Evolutionary conservation across 2,113 vertebrate species (phyloP), one percentile per base, ranked within the genome.

Genomic region (Ictalurus furcatus): DNA sequence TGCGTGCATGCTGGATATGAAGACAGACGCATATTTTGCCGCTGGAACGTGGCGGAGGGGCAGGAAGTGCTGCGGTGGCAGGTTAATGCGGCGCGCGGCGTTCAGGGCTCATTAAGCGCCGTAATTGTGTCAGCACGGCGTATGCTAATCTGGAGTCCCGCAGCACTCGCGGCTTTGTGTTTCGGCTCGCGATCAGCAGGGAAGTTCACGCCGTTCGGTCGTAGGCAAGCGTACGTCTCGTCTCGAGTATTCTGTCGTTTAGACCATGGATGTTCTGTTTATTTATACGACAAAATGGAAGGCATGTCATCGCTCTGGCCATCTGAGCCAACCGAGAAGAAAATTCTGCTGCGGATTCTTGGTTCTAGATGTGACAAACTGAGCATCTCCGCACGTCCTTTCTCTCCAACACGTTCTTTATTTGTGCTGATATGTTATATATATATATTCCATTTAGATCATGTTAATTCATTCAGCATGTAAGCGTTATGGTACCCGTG

Each of bases 31-130:
- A 69, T 88, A 88, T 90, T 80, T 80, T 58, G 91, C 82, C 54
- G 59, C 56, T 74, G 90, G 76, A 59, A 88, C 48, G 67, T 86
- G 91, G 88, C 58, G 37, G 54, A 30, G 61, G 16, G 87, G 88
- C 40, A 59, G 91, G 48, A 59, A 91, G 28, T 76, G 86, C 89
- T 83, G 84, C 83, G 83, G 73, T 89, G 63, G 90, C 81, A 76
- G 65, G 90, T 89, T 89, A 79, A 89, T 87, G 87, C 92, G 87
- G 74, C 82, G 4, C 87, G 88, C 88, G 91, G 30, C 40, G 84
- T 87, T 89, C 92, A 90, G 89, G 87, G 94, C 94, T 89, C 91
- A 92, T 78, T 93, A 91, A 94, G 91, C 89, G 23, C 87, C 82
- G 63, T 90, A 90, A 92, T 88, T 90, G 80, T 91, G 91, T 89